Percentiles rank a stretch among this genome's conserved stretches.
These are phyloP conservation scores for Schrankia costaestrigalis DNA, from an alignment of 2,888 invertebrate genomes.

Conservation along the genomic window DNA sequence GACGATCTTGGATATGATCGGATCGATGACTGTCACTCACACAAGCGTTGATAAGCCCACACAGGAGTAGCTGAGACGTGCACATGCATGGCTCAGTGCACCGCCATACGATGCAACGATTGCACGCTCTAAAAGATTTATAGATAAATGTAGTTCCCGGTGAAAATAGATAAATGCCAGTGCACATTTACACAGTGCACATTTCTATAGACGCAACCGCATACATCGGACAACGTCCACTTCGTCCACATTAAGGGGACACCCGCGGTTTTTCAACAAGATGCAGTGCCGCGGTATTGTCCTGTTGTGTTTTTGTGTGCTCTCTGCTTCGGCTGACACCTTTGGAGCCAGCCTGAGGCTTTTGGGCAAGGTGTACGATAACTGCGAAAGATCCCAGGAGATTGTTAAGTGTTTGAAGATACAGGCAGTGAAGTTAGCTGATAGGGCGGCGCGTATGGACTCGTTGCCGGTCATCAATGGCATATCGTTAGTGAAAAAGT, in stretches of 20 bases:
- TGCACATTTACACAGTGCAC: constrained; percentile 73
- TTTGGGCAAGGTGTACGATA: constrained; percentile 78
- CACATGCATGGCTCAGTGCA: constrained; percentile 66
- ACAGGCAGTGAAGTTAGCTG: constrained; percentile 83
- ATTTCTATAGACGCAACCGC: constrained; percentile 74
- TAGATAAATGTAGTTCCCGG: constrained; percentile 81
- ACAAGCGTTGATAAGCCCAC: constrained; percentile 43
- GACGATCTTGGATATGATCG: too few relatives aligned
- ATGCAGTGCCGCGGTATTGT: constrained; percentile 71
- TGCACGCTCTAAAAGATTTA: constrained; percentile 82
- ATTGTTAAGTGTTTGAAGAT: constrained; percentile 86
- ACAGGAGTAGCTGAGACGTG: constrained; percentile 28
- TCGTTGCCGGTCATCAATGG: constrained; percentile 83
- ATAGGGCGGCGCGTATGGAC: constrained; percentile 83
- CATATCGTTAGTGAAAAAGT: constrained; percentile 77
- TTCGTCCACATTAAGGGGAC: constrained; percentile 56
- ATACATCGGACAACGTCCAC: constrained; percentile 31
- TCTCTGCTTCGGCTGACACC: constrained; percentile 61
- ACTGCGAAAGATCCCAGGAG: constrained; percentile 83
- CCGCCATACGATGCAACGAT: constrained; percentile 76
- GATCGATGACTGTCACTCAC: constrained; percentile 45
- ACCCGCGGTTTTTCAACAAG: constrained; percentile 55
- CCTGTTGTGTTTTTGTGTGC: constrained; percentile 62
- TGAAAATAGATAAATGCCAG: constrained; percentile 80
- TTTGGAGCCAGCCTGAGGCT: constrained; percentile 71